Base-by-base conservation (phyloP, 2,888 invertebrate species). In the Mythimna impura region DNA sequence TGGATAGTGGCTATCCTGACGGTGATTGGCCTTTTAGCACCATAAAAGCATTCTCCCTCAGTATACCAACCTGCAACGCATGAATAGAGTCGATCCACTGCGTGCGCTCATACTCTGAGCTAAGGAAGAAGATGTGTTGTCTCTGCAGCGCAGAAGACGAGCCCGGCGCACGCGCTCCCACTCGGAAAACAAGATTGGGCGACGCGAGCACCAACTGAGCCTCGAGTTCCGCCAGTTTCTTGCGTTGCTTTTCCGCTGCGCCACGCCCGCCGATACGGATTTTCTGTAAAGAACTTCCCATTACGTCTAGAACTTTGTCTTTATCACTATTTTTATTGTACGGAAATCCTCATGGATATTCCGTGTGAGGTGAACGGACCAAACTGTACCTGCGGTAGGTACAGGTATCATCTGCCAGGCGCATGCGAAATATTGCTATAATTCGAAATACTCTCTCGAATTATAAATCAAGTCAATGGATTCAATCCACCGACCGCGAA, bases 31-130 rank as follows among this genome's bases (percentile, higher is more conserved):
- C 34, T 10, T 20, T n/a, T 17, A 40, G 30, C 6, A 22, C 20
- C 22, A 25, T 73, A 25, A 36, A 47, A 36, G 17, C 2, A 25
- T 36, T 34, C 1, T n/a, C 7, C 14, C 57, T 34, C 9, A 17
- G 34, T 20, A 30, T 9, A 66, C 22, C 34, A 5, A 97, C 97
- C 96, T 98, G 98, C 73, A 99, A 94, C 34, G 98, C 98, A 84
- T 98, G 97, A 83, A 99, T 98, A 5, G 99, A 98, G 91, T 99
- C 99, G 84, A 98, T 97, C 99, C 99, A 99, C 91, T 99, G 99
- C 81, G 98, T 98, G 70, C 99, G 97, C 93, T 99, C 99, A 90
- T 98, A 99, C 94, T 99, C 99, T 0, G 99, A 99, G 84, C 99
- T 98, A 88, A 99, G 96, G 94, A 99, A 99, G 96, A 99, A 99